Evolutionary conservation across 2,888 invertebrate genomes (phyloP).

Genomic region (Euplexia lucipara): DNA sequence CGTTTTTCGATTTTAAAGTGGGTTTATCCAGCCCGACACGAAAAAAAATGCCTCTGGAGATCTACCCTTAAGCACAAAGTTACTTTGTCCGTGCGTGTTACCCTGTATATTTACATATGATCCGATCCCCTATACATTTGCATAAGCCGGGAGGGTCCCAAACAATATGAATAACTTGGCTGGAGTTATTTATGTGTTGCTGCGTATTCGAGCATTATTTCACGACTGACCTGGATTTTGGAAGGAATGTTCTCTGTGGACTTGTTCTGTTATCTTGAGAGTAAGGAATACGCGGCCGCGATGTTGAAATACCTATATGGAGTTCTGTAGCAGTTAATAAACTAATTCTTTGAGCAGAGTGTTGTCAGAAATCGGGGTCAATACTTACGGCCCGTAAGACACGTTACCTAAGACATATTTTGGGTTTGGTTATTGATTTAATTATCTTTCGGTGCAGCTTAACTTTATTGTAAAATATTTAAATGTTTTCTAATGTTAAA

Average conservation of each 20-base stretch:
- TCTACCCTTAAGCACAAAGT: slow-evolving; percentile 9
- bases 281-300: background rate
- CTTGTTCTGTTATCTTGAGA: slow-evolving; percentile 41
- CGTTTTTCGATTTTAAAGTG: too few relatives aligned
- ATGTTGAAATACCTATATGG: slow-evolving; percentile 4
- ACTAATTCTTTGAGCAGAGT: slow-evolving; percentile 5
- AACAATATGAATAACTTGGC: slow-evolving; percentile 62
- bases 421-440: too few relatives aligned
- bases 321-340: background rate
- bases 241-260: slow-evolving; percentile 49
- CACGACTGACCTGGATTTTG: slow-evolving; percentile 52
- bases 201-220: slow-evolving; percentile 49
- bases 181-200: slow-evolving; percentile 53
- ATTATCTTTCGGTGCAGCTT: too few relatives aligned
- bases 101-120: slow-evolving; percentile 47
- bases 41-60: too few relatives aligned
- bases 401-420: too few relatives aligned
- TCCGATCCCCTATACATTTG: slow-evolving; percentile 54
- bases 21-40: too few relatives aligned
- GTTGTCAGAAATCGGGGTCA: background rate
- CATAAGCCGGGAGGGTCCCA: slow-evolving; percentile 50
- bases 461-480: too few relatives aligned
- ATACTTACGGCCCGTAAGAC: too few relatives aligned
- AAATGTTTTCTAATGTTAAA: too few relatives aligned
- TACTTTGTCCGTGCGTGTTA: slow-evolving; percentile 23